Conservation (phyloP, 2,888 invertebrate species). For the Chironomus riparius region DNA sequence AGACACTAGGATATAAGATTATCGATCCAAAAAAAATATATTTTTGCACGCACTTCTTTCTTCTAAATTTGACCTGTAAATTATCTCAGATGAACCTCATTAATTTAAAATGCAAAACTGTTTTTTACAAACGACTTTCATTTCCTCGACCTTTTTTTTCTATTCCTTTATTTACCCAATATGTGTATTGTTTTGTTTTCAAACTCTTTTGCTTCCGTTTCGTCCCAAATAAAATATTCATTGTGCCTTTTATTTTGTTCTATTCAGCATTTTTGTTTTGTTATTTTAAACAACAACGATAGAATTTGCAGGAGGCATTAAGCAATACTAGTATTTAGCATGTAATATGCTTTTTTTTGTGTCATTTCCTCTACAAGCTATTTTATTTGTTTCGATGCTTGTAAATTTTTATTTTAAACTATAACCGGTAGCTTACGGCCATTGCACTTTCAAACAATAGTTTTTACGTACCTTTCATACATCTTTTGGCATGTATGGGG, state of each 20-base stretch:
- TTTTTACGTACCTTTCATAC: not conserved
- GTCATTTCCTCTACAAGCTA: not conserved
- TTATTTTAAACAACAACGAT: no score
- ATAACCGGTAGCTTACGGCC: not conserved
- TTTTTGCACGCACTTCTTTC: no score
- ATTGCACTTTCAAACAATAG: slow-evolving; percentile 1
- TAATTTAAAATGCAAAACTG: no score
- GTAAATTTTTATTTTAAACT: no score
- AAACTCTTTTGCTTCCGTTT: not conserved
- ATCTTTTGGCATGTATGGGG: not conserved
- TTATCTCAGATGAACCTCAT: no score
- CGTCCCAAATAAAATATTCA: not conserved
- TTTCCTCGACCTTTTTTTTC: not conserved
- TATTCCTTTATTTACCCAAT: not conserved
- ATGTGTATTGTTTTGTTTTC: not conserved
- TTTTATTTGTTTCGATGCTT: not conserved
- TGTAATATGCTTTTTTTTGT: not conserved
- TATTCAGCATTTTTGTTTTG: no score
- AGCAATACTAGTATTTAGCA: not conserved
- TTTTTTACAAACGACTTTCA: not conserved
- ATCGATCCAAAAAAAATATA: no score
- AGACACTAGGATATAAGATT: no score
- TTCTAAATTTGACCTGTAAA: no score
- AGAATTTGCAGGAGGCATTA: not conserved
- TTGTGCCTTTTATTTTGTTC: not conserved